Base-by-base conservation (phyloP, 2,113 vertebrate species). In the Sinocyclocheilus anshuiensis region DNA sequence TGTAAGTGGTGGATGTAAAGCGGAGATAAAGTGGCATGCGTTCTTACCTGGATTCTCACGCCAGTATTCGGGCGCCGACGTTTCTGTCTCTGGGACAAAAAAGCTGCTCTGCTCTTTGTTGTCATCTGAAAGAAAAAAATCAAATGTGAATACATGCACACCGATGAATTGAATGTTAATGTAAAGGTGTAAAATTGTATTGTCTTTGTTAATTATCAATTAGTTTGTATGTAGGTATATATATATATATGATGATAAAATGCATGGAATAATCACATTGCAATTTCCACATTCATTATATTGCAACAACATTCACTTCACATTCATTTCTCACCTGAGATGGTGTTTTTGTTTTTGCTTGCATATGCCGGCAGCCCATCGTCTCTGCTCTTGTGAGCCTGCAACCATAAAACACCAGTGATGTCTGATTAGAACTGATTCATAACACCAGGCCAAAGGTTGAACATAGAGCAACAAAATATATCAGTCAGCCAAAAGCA, bases 1-100 rank as follows among this genome's bases (percentile, higher is more conserved):
- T 90, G 87, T 83, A 88, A 87, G 81, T 87, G 87, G 50, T 72
- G 22, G 61, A 69, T 50, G 71, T 87, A 24, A 69, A 65, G 42
- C 50, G 55, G n/a, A 26, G 22, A 76, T 12, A 63, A 81, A 82
- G 42, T 61, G 20, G 9, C 71, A 57, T 26, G 69, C 13, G 18
- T 71, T 79, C 80, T 83, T 96, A 99, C 98, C 97, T 96, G 96
- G 93, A 90, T 94, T 95, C 86, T 98, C 97, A 94, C 97, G 97
- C 98, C 98, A 99, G 93, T 98, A 97, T 91, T 98, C 97, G 61
- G 96, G 95, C 36, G 95, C 96, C 5, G 96, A 94, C 16, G 96
- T 93, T 42, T 99, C 97, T 16, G 95, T 94, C 63, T 98, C 98
- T 15, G 96, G 91, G 90, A 96, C 93, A 92, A 97, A 98, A 94